Base-by-base conservation (phyloP, 2,113 vertebrate species). In the Aldabrachelys gigantea region DNA sequence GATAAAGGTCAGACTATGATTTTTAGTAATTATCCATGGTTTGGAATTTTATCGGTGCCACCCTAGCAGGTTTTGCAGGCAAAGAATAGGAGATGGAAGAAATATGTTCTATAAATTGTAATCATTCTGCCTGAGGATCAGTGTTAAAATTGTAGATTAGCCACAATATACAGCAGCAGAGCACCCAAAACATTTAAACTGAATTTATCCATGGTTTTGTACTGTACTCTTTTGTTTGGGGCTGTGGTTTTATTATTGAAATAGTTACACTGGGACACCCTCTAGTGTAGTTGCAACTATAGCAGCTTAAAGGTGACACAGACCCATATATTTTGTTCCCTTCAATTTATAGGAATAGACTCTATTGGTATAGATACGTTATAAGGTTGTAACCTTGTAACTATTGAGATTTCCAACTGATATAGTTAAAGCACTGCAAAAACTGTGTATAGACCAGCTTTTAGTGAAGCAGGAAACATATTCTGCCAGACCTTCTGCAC, bases 191-290 rank as follows among this genome's bases (percentile, higher is more conserved):
- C 5, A 3, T 4, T 4, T 35, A 47, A 22, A 78, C 10, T 21
- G 16, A 49, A 25, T 38, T 3, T 16, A 0, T 10, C 0, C 6
- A 29, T 31, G 35, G 0, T 5, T 1, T 72, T 91, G 47, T 49
- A 49, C 47, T 53, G 1, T 54, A 16, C 16, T 87, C 62, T 14
- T 44, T 0, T 31, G 57, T 14, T 13, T 2, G 5, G 41, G 52
- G 59, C 21, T 10, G 11, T 6, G 79, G 56, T 80, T 50, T 9
- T 54, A 69, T 69, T 3, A 75, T 31, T 82, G 92, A 6, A 57
- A 54, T 9, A n/a, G 14, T 13, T 2, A 3, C 27, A 50, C 49
- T 50, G 80, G 38, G 53, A 83, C 47, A 27, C 25, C 89, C 44
- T 79, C 25, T 1, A 0, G 56, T 80, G 3, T 16, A 8, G 1